Conservation (phyloP, 2,113 vertebrate genomes). For the Merops nubicus region DNA sequence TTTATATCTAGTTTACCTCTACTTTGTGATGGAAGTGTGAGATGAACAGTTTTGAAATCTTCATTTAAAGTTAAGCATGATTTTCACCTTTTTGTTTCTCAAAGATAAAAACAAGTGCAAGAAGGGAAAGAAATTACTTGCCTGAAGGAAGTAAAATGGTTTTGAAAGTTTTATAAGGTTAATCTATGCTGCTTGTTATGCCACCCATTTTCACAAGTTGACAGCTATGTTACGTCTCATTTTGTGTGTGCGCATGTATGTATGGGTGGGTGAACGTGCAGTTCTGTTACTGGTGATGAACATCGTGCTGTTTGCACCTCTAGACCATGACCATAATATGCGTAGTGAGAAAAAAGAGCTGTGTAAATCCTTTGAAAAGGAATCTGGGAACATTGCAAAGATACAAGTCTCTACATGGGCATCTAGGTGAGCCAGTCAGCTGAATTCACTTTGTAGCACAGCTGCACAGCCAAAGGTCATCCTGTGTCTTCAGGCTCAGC, state of each 20-base stretch:
- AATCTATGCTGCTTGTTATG: not conserved
- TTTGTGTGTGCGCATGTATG: not conserved
- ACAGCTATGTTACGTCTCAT: not conserved
- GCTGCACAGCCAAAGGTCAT: not conserved
- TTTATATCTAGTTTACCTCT: not conserved
- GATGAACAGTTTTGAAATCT: not conserved
- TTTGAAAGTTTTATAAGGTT: not conserved
- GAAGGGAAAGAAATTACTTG: not conserved
- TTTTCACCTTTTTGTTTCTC: not conserved
- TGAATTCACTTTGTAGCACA: not conserved
- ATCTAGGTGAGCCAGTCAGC: rapidly evolving
- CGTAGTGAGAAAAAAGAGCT: not conserved
- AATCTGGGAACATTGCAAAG: not conserved
- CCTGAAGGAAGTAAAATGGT: not conserved
- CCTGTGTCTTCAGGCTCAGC: not conserved
- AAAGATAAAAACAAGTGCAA: not conserved
- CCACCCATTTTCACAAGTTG: not conserved
- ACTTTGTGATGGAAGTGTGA: not conserved
- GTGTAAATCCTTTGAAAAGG: not conserved
- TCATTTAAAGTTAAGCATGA: not conserved
- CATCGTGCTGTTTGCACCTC: not conserved
- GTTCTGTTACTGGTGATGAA: not conserved
- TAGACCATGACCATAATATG: not conserved
- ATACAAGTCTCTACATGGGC: not conserved
- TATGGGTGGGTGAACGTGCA: not conserved